Evolutionary conservation across 2,888 invertebrate species (phyloP).

Genomic region (Lasiommata megera): DNA sequence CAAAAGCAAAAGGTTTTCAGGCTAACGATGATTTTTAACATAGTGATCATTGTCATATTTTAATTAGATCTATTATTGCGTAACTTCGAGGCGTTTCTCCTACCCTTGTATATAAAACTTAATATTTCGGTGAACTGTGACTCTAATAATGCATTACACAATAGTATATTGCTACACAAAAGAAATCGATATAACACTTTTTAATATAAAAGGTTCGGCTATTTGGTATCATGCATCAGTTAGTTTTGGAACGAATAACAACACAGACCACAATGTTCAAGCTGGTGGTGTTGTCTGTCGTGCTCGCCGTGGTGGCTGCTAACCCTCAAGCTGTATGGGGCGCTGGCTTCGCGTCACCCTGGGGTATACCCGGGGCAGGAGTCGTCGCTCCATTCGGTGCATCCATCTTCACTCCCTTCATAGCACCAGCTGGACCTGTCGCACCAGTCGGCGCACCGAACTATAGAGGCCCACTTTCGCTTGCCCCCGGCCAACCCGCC

Average conservation of each 20-base stretch:
- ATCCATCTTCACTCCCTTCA: not conserved
- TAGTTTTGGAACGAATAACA: constrained; percentile 51
- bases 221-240: constrained; percentile 57
- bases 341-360: not conserved
- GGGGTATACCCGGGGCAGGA: not conserved
- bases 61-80: no score
- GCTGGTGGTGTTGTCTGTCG: constrained; percentile 84
- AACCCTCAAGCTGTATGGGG: constrained; percentile 50
- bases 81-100: not conserved
- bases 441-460: constrained; percentile 47
- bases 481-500: constrained; percentile 71
- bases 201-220: constrained; percentile 63
- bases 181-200: constrained; percentile 3
- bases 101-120: not conserved
- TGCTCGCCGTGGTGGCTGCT: constrained; percentile 80
- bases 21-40: no score
- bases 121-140: not conserved
- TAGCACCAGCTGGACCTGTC: constrained; percentile 36
- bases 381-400: constrained; percentile 36
- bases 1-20: no score
- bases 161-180: not conserved
- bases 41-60: no score
- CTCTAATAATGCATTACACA: not conserved
- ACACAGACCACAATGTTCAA: constrained; percentile 80
- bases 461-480: constrained; percentile 67